Evolutionary conservation across 2,888 invertebrate genomes (phyloP), one percentile per base, ranked within the genome.

Genomic region (Perdita meconis): DNA sequence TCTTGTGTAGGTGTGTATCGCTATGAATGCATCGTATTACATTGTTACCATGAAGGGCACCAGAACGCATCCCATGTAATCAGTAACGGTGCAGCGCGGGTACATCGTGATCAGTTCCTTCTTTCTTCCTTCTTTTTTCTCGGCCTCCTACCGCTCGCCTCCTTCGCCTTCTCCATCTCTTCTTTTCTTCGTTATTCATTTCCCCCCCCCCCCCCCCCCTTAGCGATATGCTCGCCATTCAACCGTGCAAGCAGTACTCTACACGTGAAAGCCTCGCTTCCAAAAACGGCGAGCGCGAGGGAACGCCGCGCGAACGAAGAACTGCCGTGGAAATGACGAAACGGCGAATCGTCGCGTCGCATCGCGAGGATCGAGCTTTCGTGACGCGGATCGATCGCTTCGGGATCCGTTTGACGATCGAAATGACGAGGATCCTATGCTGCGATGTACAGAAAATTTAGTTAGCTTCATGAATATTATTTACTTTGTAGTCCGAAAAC

Each of bases 81-180:
- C 78, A 82, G 80, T 75, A 83, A 86, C 81, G 82, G 81, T 60
- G 74, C 73, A 75, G 63, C 73, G 51, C 34, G 63, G 53, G n/a
- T n/a, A n/a, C 69, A 78, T 79, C 77, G 83, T 60, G 81, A 72
- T 78, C 78, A 57, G 66, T 19, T 47, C 70, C 73, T 75, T 76
- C 76, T 81, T 47, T 60, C 53, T 74, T 69, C 30, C 60, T 78
- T 66, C 67, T 66, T 66, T 24, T n/a, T 16, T 22, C 19, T 12
- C 64, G 34, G 8, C 44, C 22, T 47, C 47, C 22, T 1, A n/a
- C n/a, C n/a, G n/a, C n/a, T n/a, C n/a, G 30, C 6, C 10, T 16
- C 3, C 47, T 8, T 19, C 44, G 2, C 42, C 42, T 42, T 10
- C 44, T 1, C 44, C 3, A 2, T 47, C 44, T 47, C 44, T 12